Base-by-base conservation (phyloP, 2,113 vertebrate genomes). In the Sceloporus tristichus region DNA sequence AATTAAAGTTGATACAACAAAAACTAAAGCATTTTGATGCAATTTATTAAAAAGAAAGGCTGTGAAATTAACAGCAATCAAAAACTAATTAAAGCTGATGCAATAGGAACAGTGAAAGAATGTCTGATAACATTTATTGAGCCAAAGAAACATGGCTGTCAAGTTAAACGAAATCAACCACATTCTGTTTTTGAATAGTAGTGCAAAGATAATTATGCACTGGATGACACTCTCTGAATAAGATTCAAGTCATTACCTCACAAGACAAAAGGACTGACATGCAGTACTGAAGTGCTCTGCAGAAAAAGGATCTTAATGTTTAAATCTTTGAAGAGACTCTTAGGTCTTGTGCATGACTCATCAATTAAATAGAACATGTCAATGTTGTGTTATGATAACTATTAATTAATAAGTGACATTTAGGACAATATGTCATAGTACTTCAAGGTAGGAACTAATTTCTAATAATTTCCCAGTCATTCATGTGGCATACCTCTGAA, bases 21-120 rank as follows among this genome's bases (percentile, higher is more conserved):
- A 96, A 97, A 82, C 91, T 88, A 93, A 93, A 95, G 90, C 91
- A 95, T 97, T 97, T 95, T 89, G 94, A 96, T 94, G 90, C 94
- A 96, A 94, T 95, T 97, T 96, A 96, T 97, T 96, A 96, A 92
- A 91, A 89, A 94, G 95, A 97, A 97, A 97, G 96, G 90, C 96
- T 97, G 95, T 97, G 96, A 97, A 97, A 97, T 97, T 97, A 97
- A 96, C 94, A 96, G 95, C 96, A 97, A 97, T 97, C 96, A 96
- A 96, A 97, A 97, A 93, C 96, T 97, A 97, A 97, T 97, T 97
- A 97, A 95, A 95, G 95, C 93, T 96, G 97, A 96, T 97, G 96
- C 93, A 95, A 94, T 87, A 96, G 91, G 75, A 96, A 88, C 94
- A 96, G 91, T 91, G 89, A 93, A 95, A 97, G 95, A 96, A 97